Percentiles rank a stretch among this genome's conserved stretches.
Evolutionary conservation across 2,797 vertebrate species (phyloP).

Genomic region (Botia almorhae): DNA sequence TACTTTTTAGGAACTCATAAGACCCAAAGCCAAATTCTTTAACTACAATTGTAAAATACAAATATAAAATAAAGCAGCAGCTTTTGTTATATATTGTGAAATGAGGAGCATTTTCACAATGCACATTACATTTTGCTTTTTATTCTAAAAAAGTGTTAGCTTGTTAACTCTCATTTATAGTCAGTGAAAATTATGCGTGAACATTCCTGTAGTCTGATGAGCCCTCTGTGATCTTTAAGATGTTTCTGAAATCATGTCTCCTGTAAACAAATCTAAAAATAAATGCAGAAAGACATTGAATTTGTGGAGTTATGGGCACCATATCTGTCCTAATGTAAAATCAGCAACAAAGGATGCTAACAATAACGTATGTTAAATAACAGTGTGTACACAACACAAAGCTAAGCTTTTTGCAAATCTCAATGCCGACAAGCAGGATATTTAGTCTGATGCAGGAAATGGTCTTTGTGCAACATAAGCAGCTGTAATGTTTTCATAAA

Average conservation of each 20-base stretch:
- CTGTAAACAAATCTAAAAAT: background rate
- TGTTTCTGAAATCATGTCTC: background rate
- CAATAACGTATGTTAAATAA: background rate
- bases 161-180: too few species aligned
- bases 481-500: background rate
- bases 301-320: background rate
- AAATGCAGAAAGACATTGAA: background rate
- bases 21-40: slow-evolving; percentile 17
- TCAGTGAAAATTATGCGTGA: too few species aligned
- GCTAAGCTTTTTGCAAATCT: background rate
- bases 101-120: background rate
- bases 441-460: background rate
- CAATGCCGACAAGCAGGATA: background rate
- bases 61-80: slow-evolving; percentile 4
- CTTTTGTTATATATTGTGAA: background rate
- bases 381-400: background rate
- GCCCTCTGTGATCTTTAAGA: too few species aligned
- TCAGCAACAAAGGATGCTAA: background rate
- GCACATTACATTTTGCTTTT: background rate
- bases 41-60: background rate
- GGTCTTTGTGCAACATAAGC: background rate
- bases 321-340: background rate
- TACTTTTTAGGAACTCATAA: slow-evolving; percentile 19
- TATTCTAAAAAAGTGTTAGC: too few species aligned
- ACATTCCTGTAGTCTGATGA: background rate